Evolutionary conservation across 2,888 invertebrate species (phyloP).

Genomic region (Chloromyia formosa): DNA sequence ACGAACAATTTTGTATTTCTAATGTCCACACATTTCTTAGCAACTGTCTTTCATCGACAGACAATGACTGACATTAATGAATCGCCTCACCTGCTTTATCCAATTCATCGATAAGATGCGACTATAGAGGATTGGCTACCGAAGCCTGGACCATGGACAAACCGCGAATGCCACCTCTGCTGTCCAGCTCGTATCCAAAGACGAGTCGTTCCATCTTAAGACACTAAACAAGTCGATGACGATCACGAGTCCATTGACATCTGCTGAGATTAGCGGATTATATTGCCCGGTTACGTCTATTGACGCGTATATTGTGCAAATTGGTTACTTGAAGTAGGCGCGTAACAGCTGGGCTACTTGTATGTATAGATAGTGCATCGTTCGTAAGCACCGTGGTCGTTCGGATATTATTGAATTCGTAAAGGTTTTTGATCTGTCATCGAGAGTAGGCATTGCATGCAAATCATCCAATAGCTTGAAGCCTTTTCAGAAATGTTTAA

Average conservation of each 20-base stretch:
- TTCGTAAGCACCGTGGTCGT: not conserved
- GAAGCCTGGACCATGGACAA: conserved; percentile 1
- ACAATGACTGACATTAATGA: conserved; percentile 42
- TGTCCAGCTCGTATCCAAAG: not conserved
- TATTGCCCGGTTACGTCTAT: conserved; percentile 22
- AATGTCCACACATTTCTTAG: conserved; percentile 35
- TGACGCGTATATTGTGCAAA: conserved; percentile 24
- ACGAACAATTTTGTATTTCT: conserved; percentile 25
- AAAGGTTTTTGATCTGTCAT: conserved; percentile 9
- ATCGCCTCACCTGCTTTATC: conserved; percentile 35
- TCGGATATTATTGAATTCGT: not conserved
- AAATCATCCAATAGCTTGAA: not conserved
- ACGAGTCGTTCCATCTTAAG: not conserved
- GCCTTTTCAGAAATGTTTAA: not conserved
- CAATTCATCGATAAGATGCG: conserved; percentile 28
- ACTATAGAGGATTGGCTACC: conserved; percentile 3
- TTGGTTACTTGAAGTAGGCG: conserved; percentile 21
- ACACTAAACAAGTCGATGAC: conserved; percentile 31
- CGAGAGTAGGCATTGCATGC: conserved; percentile 22
- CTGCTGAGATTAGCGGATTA: conserved; percentile 38
- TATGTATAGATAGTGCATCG: too few relatives aligned
- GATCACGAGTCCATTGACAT: conserved; percentile 42
- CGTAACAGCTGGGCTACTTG: conserved; percentile 11
- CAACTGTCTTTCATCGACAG: conserved; percentile 10
- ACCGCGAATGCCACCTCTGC: not conserved